Conservation (phyloP, 2,797 vertebrate genomes). For the Percopsis omiscomaycus region DNA sequence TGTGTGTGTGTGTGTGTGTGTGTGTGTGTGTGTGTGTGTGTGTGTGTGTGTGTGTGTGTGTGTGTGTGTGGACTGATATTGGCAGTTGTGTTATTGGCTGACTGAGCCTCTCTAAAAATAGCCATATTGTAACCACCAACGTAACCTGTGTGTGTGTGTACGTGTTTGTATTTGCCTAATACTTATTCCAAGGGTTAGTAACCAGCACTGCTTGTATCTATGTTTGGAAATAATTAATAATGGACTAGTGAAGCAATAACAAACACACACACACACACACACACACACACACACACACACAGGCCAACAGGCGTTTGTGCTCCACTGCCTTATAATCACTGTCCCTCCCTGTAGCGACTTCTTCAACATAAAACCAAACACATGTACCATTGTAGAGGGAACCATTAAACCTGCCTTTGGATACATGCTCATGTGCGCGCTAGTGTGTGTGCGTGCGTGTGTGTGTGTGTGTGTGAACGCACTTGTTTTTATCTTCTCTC, state of each 20-base stretch:
- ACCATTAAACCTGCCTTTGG: slow-evolving; percentile 15
- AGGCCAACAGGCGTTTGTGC: background rate
- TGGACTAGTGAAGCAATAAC: slow-evolving; percentile 54
- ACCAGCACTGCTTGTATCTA: slow-evolving; percentile 53
- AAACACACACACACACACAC: slow-evolving; percentile 24
- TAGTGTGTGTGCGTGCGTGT: no score
- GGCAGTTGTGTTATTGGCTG: slow-evolving; percentile 23
- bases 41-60: slow-evolving; percentile 12
- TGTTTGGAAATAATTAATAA: slow-evolving; percentile 64
- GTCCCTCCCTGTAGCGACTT: slow-evolving; percentile 29
- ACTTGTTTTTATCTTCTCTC: background rate
- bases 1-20: background rate
- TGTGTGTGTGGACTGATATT: slow-evolving; percentile 22
- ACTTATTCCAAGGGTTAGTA: slow-evolving; percentile 56
- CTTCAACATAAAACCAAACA: slow-evolving; percentile 32
- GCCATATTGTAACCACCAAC: slow-evolving; percentile 17
- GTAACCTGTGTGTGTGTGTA: background rate
- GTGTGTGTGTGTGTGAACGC: background rate
- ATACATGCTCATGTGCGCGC: no score
- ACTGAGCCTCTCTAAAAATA: slow-evolving; percentile 27
- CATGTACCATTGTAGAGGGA: slow-evolving; percentile 34
- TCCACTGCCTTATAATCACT: slow-evolving; percentile 27
- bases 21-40: no score
- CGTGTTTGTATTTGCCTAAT: slow-evolving; percentile 16
- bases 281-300: slow-evolving; percentile 23